These are phyloP conservation scores for Trichonephila clavata DNA, from an alignment of 1,140 invertebrate genomes.

Conservation along the genomic window DNA sequence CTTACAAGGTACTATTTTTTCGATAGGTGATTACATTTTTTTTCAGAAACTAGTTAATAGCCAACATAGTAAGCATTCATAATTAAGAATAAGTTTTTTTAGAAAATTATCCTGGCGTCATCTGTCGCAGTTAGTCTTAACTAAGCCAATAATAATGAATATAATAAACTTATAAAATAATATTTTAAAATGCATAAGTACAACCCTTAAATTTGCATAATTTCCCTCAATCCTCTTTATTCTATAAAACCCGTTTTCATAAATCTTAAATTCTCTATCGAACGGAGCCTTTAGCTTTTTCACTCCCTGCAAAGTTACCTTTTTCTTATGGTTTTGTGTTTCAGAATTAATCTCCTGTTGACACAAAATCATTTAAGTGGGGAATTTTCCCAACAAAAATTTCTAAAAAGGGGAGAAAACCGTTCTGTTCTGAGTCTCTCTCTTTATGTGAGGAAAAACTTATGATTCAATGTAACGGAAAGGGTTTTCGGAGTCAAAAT, in stretches of 20 bases:
- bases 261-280: not conserved
- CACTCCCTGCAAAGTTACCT: not conserved
- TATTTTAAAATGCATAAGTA: no score
- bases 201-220: not conserved
- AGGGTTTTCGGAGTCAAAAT: constrained; percentile 36
- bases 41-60: no score
- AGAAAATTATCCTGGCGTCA: no score
- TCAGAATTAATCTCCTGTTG: not conserved
- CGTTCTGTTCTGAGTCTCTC: not conserved
- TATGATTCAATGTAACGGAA: not conserved
- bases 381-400: constrained; percentile 15
- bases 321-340: not conserved
- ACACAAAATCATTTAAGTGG: constrained; percentile 1
- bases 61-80: no score
- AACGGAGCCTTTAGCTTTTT: not conserved
- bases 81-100: no score
- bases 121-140: no score
- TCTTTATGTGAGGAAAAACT: not conserved
- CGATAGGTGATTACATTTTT: no score
- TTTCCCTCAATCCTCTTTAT: not conserved
- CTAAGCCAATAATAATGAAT: no score
- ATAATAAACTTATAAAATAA: no score
- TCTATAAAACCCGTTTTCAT: not conserved
- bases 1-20: no score
- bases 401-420: not conserved